These are phyloP conservation scores for Chloroceryle amazona DNA, from an alignment of 2,797 vertebrate genomes.

Conservation along the genomic window DNA sequence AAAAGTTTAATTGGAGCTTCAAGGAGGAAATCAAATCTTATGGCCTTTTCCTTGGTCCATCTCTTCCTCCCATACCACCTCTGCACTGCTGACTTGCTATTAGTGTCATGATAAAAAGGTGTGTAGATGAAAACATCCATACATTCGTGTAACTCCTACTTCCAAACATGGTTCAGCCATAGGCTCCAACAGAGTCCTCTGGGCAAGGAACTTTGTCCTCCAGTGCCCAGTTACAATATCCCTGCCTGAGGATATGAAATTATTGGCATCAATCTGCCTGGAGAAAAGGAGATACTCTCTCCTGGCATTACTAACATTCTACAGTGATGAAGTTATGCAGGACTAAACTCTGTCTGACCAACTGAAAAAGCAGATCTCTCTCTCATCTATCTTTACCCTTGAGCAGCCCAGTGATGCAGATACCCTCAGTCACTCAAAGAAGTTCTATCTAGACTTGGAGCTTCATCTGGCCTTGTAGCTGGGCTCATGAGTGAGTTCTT, in stretches of 20 bases:
- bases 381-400: neutral
- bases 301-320: neutral
- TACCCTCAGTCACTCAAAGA: neutral
- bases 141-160: neutral
- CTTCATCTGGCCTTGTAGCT: neutral
- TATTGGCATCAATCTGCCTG: neutral
- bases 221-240: neutral
- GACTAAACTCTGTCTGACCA: neutral
- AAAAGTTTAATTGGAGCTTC: neutral
- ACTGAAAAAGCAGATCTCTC: neutral
- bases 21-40: neutral
- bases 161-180: neutral
- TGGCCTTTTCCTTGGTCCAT: neutral
- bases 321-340: neutral
- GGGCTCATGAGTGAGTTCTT: neutral
- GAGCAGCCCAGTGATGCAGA: neutral
- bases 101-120: neutral
- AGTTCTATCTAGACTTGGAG: neutral
- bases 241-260: neutral
- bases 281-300: neutral
- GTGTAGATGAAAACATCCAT: neutral
- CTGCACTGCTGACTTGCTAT: neutral
- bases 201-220: neutral
- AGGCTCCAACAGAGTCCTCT: neutral
- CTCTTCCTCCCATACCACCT: neutral